Percentiles rank a stretch among this genome's conserved stretches.
Conservation (phyloP, 92 coral and sea anemone species). For the Scolanthus callimorphus region DNA sequence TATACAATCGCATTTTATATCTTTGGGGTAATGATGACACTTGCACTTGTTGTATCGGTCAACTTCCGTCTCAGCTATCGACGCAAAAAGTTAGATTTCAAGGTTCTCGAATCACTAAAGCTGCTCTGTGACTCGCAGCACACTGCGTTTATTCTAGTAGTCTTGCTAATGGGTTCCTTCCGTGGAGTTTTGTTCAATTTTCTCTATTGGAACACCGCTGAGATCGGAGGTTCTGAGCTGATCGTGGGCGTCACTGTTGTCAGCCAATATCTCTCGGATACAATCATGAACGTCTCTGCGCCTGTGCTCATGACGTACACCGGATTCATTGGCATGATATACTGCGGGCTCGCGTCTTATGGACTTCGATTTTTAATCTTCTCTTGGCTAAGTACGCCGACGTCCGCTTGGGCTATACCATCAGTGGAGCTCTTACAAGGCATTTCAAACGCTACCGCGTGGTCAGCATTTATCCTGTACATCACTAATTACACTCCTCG, state of each 20-base stretch:
- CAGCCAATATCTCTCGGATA: constrained; percentile 75
- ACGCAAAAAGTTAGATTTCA: constrained; percentile 42
- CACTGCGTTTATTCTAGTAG: constrained; percentile 48
- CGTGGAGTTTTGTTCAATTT: constrained; percentile 83
- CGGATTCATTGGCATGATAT: constrained; percentile 81
- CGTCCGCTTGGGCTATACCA: constrained; percentile 80
- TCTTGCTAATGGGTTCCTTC: constrained; percentile 61
- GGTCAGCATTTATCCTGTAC: constrained; percentile 89
- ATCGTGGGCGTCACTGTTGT: constrained; percentile 76
- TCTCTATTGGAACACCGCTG: constrained; percentile 77
- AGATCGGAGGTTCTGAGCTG: constrained; percentile 79
- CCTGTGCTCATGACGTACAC: constrained; percentile 67
- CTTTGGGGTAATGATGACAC: constrained; percentile 57
- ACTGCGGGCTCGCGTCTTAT: constrained; percentile 74
- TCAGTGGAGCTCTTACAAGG: constrained; percentile 79
- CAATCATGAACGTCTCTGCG: constrained; percentile 61
- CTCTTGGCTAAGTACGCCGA: constrained; percentile 80
- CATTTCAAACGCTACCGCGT: constrained; percentile 68
- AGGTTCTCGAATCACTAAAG: constrained; percentile 48
- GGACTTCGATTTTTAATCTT: constrained; percentile 73
- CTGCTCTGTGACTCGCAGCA: constrained; percentile 35
- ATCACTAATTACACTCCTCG: constrained; percentile 74
- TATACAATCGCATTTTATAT: constrained; percentile 68
- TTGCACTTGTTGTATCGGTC: constrained; percentile 56
- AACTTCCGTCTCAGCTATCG: constrained; percentile 63